A percentile compares a stretch with the other conserved stretches of the same genome.
Evolutionary conservation across 2,113 vertebrate species (phyloP).

Genomic region (western clawed frog (Xenopus tropicalis)): DNA sequence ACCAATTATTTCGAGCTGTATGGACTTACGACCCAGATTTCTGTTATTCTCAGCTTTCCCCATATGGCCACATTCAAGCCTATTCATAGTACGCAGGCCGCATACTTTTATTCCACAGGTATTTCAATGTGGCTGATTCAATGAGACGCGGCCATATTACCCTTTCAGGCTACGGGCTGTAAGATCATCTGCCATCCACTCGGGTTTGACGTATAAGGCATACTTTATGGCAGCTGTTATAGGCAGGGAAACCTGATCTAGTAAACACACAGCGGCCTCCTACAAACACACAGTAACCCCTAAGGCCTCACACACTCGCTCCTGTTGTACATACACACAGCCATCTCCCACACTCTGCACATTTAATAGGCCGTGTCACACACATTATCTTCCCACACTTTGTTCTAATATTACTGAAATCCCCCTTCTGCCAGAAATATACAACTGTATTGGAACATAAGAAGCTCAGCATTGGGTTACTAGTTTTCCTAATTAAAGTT

Average conservation of each 20-base stretch:
- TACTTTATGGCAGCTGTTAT: neutral
- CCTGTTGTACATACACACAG: neutral
- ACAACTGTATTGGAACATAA: too few relatives aligned
- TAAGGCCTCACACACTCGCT: too few relatives aligned
- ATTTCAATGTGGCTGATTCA: neutral
- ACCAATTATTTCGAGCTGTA: neutral
- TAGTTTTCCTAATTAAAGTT: too few relatives aligned
- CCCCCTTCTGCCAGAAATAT: too few relatives aligned
- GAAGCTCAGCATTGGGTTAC: too few relatives aligned
- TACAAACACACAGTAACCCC: too few relatives aligned
- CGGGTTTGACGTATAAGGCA: neutral
- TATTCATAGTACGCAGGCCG: neutral
- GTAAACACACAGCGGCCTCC: neutral
- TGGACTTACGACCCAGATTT: neutral
- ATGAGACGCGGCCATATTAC: neutral
- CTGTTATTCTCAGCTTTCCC: neutral
- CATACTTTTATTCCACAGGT: neutral
- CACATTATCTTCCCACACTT: neutral
- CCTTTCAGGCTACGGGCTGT: neutral
- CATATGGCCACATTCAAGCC: neutral
- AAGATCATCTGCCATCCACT: neutral
- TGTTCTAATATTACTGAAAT: too few relatives aligned
- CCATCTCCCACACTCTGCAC: neutral
- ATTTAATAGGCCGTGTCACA: neutral
- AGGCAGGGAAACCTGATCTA: neutral